These are phyloP conservation scores for Cavia aperea DNA, from an alignment of 2,113 vertebrate species.

Conservation along the genomic window DNA sequence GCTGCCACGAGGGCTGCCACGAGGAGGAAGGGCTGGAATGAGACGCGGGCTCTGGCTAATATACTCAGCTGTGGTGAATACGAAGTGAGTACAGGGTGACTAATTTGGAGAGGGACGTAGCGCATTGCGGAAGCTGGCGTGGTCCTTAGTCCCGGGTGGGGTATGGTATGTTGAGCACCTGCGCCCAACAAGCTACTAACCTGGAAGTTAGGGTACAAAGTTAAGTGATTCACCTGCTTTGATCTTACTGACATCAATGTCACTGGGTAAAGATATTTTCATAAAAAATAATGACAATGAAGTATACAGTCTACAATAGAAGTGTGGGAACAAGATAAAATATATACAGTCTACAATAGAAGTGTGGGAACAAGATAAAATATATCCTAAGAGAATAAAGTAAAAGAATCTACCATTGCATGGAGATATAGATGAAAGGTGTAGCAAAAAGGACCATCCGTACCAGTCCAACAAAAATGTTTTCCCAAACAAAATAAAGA, in stretches of 20 bases:
- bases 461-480: background rate
- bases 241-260: background rate
- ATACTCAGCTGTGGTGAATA: too few species aligned
- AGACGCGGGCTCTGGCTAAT: too few species aligned
- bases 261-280: background rate
- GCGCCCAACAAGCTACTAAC: background rate
- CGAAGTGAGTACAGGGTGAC: too few species aligned
- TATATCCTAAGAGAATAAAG: background rate
- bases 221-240: background rate
- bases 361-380: background rate
- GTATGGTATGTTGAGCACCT: too few species aligned
- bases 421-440: background rate
- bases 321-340: background rate
- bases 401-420: background rate
- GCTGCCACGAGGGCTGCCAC: too few species aligned
- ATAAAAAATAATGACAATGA: background rate
- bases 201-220: background rate
- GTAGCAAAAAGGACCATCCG: background rate
- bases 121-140: too few species aligned
- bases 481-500: background rate
- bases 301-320: background rate
- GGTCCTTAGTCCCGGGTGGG: too few species aligned
- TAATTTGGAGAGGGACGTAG: too few species aligned
- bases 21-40: too few species aligned
- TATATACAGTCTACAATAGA: background rate